Evolutionary conservation across 2,113 vertebrate genomes (phyloP).

Genomic region (Hippocampus barbouri): DNA sequence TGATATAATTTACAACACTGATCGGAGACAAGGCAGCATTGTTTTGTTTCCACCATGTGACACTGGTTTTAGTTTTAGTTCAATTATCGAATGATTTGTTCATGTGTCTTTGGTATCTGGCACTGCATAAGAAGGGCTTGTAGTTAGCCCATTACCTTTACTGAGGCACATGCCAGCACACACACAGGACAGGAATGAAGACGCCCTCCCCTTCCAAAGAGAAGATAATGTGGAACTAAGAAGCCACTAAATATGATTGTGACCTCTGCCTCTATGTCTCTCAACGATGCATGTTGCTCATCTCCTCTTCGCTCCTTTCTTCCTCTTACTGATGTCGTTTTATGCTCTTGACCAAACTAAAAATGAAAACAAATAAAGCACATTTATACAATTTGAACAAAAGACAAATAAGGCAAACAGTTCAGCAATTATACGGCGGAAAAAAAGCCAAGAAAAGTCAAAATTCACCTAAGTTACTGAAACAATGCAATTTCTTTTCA

Average conservation of each 20-base stretch:
- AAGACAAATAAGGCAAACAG: too few relatives aligned
- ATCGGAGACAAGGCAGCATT: neutral
- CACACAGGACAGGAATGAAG: conserved; percentile 44
- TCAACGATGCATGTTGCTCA: conserved; percentile 23
- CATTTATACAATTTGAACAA: too few relatives aligned
- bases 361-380: neutral
- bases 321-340: conserved; percentile 13
- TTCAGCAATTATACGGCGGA: too few relatives aligned
- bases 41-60: neutral
- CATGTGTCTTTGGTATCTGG: conserved; percentile 43
- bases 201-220: conserved; percentile 9
- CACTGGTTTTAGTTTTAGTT: neutral
- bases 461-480: too few relatives aligned
- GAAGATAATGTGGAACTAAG: conserved; percentile 32
- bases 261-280: conserved; percentile 28
- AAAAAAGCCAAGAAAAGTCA: too few relatives aligned
- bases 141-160: conserved; percentile 5
- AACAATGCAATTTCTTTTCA: too few relatives aligned
- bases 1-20: neutral
- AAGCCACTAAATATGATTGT: conserved; percentile 32
- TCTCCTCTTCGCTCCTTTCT: conserved; percentile 37
- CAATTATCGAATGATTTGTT: neutral
- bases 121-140: conserved; percentile 15
- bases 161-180: conserved; percentile 6
- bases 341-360: conserved; percentile 68